Percentiles rank a stretch among this genome's conserved stretches.
Conservation (phyloP, 2,113 vertebrate genomes). For the Campylorhamphus procurvoides region DNA sequence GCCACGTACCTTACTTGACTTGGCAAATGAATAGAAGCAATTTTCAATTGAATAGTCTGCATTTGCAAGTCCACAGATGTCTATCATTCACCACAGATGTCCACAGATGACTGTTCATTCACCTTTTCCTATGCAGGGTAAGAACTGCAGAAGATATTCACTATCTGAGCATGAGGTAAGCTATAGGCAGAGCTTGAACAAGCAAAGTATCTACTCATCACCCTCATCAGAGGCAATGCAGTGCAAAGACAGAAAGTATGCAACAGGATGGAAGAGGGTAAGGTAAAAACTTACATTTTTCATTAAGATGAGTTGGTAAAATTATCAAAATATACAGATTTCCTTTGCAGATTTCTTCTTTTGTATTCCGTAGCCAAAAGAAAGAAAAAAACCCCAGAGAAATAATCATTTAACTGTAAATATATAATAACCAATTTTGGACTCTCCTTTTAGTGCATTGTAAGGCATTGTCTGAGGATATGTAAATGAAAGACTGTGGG, state of each 20-base stretch:
- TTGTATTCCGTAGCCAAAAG: neutral
- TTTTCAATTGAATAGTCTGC: accelerated
- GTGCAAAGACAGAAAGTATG: neutral
- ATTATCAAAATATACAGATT: neutral
- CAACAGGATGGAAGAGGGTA: neutral
- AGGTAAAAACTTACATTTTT: neutral
- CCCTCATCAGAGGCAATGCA: neutral
- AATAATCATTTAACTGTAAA: neutral
- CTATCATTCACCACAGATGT: neutral
- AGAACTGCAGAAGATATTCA: neutral
- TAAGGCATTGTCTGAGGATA: neutral
- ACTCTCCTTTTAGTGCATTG: neutral
- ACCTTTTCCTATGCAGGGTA: neutral
- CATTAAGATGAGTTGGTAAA: neutral
- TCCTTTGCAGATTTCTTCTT: neutral
- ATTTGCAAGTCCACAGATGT: neutral
- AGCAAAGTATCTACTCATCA: neutral
- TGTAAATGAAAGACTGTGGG: neutral
- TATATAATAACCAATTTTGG: neutral
- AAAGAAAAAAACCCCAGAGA: too few species aligned
- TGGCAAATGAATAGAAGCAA: neutral
- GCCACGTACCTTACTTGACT: neutral
- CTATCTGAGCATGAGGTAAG: neutral
- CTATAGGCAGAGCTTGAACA: neutral
- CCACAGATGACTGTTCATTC: neutral